Percentiles rank a stretch among this genome's conserved stretches.
Evolutionary conservation across 1,140 invertebrate genomes (phyloP).

Genomic region (Polypedilum vanderplanki): DNA sequence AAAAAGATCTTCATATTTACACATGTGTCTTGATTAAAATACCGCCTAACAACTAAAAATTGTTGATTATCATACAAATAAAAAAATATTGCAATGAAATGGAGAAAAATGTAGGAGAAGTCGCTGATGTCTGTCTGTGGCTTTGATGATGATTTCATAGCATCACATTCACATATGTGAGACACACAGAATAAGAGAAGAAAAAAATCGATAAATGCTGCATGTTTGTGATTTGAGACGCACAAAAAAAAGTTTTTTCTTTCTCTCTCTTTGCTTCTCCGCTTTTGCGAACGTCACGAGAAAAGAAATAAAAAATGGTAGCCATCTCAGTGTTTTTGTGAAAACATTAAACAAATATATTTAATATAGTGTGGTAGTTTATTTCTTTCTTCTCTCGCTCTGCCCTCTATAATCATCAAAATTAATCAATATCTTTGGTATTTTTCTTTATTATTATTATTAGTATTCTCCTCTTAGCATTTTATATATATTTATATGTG

Average conservation of each 20-base stretch:
- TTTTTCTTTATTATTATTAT: background rate
- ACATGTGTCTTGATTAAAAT: background rate
- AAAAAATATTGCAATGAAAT: background rate
- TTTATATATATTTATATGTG: background rate
- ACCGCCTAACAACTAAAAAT: background rate
- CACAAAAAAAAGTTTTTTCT: background rate
- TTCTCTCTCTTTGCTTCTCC: background rate
- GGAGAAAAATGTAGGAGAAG: background rate
- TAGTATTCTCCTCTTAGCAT: background rate
- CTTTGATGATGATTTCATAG: too few relatives aligned
- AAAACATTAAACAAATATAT: slow-evolving; percentile 12
- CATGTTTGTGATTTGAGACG: slow-evolving; percentile 5
- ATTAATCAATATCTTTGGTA: slow-evolving; percentile 28
- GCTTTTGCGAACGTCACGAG: slow-evolving; percentile 10
- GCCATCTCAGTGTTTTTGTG: slow-evolving; percentile 14
- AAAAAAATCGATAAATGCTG: background rate
- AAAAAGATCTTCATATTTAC: background rate
- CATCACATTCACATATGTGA: background rate
- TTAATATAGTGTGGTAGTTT: background rate
- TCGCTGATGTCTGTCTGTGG: too few relatives aligned
- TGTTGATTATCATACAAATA: background rate
- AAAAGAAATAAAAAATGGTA: slow-evolving; percentile 1
- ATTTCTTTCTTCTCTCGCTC: background rate
- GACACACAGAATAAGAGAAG: background rate
- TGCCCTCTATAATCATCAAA: slow-evolving; percentile 1